These are phyloP conservation scores for Cistogaster globosa DNA, from an alignment of 2,888 invertebrate species.

Conservation along the genomic window DNA sequence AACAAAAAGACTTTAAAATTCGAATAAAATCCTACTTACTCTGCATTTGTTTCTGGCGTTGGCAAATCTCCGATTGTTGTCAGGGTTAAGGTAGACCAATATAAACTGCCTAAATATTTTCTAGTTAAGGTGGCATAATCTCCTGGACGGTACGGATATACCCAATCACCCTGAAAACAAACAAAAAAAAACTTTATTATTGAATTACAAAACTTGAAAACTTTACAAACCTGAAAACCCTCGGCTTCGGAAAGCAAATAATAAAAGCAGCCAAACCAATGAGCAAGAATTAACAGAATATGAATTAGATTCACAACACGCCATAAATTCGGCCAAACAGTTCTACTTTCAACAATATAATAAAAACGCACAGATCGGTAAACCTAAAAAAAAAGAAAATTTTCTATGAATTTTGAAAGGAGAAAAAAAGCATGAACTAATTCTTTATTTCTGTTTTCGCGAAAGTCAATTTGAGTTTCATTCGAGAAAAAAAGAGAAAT, in stretches of 20 bases:
- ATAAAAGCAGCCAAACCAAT: constrained; percentile 99
- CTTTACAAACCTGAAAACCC: constrained; percentile 87
- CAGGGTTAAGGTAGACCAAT: constrained; percentile 97
- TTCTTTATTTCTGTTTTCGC: too few species aligned
- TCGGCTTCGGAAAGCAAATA: constrained; percentile 96
- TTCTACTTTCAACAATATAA: constrained; percentile 97
- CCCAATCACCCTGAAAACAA: constrained; percentile 90
- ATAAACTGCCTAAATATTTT: constrained; percentile 96
- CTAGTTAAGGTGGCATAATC: constrained; percentile 95
- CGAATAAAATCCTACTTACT: constrained; percentile 88
- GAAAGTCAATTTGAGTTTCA: too few species aligned
- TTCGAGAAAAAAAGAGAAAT: too few species aligned
- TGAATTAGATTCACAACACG: constrained; percentile 97
- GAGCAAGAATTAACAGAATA: constrained; percentile 95
- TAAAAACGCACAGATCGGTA: constrained; percentile 96
- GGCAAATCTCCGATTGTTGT: constrained; percentile 98
- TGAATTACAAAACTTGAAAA: background rate
- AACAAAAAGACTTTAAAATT: too few species aligned
- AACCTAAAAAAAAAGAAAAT: constrained; percentile 84
- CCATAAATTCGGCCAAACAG: constrained; percentile 98
- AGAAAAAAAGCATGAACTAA: too few species aligned
- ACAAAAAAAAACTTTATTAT: constrained; percentile 9
- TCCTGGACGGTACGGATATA: constrained; percentile 93
- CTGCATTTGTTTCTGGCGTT: constrained; percentile 97
- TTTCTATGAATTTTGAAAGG: too few species aligned